Conservation (phyloP, 23 tunicate genomes). For the Corella eumyota region DNA sequence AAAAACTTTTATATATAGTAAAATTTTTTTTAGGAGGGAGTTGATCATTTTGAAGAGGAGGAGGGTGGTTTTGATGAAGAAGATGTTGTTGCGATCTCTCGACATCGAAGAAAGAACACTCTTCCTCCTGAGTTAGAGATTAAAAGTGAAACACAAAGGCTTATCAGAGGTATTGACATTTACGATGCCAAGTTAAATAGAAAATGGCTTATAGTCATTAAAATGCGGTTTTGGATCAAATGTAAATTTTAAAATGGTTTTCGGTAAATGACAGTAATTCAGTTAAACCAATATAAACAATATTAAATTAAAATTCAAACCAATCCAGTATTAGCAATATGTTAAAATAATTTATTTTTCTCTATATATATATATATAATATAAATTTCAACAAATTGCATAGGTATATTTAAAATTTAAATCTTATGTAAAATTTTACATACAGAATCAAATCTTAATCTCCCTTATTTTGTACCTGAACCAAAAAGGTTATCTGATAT, state of each 20-base stretch:
- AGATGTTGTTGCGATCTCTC: not conserved
- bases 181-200: not conserved
- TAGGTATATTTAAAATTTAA: too few relatives aligned
- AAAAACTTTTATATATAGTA: not conserved
- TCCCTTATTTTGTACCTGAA: slow-evolving; percentile 80
- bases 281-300: too few relatives aligned
- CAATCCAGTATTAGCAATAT: too few relatives aligned
- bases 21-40: too few relatives aligned
- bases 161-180: slow-evolving; percentile 38
- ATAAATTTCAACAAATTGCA: too few relatives aligned
- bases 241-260: too few relatives aligned
- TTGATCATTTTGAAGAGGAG: not conserved
- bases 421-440: too few relatives aligned
- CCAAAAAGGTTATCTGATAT: slow-evolving; percentile 59
- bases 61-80: slow-evolving; percentile 25
- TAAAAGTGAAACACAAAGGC: slow-evolving; percentile 82
- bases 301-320: too few relatives aligned
- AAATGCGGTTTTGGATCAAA: too few relatives aligned
- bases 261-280: too few relatives aligned
- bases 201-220: too few relatives aligned
- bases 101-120: slow-evolving; percentile 8
- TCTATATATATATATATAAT: too few relatives aligned
- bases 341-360: not conserved
- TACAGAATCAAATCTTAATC: slow-evolving; percentile 67
- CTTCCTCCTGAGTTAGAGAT: slow-evolving; percentile 37